Evolutionary conservation across 2,113 vertebrate genomes (phyloP).

Genomic region (Nanorana parkeri): DNA sequence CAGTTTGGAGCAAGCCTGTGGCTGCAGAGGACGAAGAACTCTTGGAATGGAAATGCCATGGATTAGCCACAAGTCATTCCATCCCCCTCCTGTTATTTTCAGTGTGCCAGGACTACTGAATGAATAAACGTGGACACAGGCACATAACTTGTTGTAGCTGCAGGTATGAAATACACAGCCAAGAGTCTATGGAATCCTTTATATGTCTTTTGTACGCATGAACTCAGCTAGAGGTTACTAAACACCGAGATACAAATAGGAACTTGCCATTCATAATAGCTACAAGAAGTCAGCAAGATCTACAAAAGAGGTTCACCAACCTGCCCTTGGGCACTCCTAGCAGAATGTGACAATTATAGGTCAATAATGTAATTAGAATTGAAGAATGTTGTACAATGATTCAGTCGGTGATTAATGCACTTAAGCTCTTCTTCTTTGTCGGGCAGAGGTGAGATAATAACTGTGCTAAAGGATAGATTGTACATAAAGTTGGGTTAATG

Average conservation of each 20-base stretch:
- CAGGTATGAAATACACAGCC: conserved; percentile 51
- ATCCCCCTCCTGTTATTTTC: conserved; percentile 26
- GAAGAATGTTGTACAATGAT: background rate
- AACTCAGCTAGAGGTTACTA: conserved; percentile 24
- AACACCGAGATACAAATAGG: background rate
- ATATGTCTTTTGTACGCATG: conserved; percentile 28
- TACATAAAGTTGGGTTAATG: too few relatives aligned
- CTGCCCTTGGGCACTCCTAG: background rate
- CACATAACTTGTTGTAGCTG: conserved; percentile 47
- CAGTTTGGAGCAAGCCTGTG: conserved; percentile 37
- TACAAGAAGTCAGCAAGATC: background rate
- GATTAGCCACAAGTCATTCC: conserved; percentile 43
- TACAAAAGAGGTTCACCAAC: background rate
- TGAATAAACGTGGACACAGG: conserved; percentile 47
- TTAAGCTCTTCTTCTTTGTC: background rate
- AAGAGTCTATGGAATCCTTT: conserved; percentile 35
- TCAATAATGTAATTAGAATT: background rate
- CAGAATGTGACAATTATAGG: background rate
- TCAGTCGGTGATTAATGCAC: background rate
- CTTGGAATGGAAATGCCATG: conserved; percentile 32
- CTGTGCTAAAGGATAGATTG: too few relatives aligned
- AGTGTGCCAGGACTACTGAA: conserved; percentile 46
- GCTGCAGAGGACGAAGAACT: conserved; percentile 31
- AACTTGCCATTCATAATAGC: conserved; percentile 15
- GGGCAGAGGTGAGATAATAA: too few relatives aligned